Evolutionary conservation across 2,797 vertebrate genomes (phyloP).

Genomic region (Rhinoraja longicauda): DNA sequence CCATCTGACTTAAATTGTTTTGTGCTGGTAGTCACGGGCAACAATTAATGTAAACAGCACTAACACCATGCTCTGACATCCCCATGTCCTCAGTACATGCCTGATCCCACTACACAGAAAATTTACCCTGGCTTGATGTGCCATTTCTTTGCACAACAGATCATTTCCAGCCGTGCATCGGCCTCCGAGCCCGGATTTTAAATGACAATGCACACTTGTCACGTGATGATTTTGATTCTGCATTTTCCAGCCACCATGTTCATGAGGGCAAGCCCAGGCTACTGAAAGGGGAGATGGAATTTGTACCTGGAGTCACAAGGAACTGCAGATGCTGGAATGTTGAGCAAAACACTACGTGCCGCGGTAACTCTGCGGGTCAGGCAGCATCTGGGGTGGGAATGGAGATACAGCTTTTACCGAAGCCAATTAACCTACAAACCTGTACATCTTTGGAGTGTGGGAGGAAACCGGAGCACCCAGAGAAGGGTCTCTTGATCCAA

Average conservation of each 20-base stretch:
- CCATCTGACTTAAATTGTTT: not conserved
- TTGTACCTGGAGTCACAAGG: not conserved
- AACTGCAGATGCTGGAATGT: no score
- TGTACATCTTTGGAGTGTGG: no score
- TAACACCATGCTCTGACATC: not conserved
- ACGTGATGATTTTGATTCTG: not conserved
- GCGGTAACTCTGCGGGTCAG: no score
- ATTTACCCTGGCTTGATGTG: not conserved
- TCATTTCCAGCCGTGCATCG: not conserved
- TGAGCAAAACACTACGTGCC: no score
- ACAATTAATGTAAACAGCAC: not conserved
- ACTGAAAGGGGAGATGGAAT: not conserved
- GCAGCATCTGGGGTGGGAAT: no score
- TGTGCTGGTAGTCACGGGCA: not conserved
- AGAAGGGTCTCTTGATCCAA: no score
- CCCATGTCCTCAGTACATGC: not conserved
- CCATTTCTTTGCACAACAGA: not conserved
- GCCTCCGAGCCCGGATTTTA: not conserved
- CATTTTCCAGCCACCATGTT: not conserved
- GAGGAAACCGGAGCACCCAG: no score
- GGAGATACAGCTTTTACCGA: no score
- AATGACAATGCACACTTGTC: not conserved
- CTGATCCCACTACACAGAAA: not conserved
- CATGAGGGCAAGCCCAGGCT: not conserved
- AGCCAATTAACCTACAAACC: no score